Evolutionary conservation across 2,888 invertebrate genomes (phyloP), one percentile per base, ranked within the genome.

Genomic region (Myopa tessellatipennis): DNA sequence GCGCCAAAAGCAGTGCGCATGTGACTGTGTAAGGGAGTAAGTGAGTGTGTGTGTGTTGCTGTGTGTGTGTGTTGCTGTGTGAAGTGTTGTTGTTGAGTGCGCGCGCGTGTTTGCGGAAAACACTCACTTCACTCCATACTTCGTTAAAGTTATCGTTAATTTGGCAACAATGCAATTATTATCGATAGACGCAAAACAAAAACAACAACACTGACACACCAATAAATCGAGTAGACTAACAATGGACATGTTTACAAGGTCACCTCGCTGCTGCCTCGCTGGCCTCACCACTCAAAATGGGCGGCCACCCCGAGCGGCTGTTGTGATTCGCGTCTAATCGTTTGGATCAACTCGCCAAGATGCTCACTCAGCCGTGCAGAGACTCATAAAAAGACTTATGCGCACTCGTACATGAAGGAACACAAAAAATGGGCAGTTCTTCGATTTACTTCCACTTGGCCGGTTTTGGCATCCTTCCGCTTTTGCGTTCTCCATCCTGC

Each of bases 261-360:
- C 61, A 4, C 10, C 18, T 26, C 18, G 18, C 10, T 26, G 63
- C 26, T 63, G 18, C 63, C 63, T 12, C 18, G 18, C 63, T 5
- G 26, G 18, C 68, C 68, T 18, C 50, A 12, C 61, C 36, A 4
- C 12, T 45, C 7, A 67, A 67, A 69, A n/a, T 75, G 81, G 85
- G 85, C 85, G 85, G 83, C 84, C 79, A 65, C 63, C 76, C 67
- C 74, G 36, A 50, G 65, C 77, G 68, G 82, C 85, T 85, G 85
- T 82, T 85, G 84, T 80, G 85, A 85, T 85, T 85, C 79, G 78
- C 73, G 63, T 71, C 68, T 71, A 79, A 78, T 79, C 78, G 58
- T 26, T 76, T 72, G 26, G 16, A 60, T 70, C 65, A 65, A 16
- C 16, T 34, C 14, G 4, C 3, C 16, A 45, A 45, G 45, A 34